Base-by-base conservation (phyloP, 1,140 invertebrate genomes). In the Paralvinella palmiformis region DNA sequence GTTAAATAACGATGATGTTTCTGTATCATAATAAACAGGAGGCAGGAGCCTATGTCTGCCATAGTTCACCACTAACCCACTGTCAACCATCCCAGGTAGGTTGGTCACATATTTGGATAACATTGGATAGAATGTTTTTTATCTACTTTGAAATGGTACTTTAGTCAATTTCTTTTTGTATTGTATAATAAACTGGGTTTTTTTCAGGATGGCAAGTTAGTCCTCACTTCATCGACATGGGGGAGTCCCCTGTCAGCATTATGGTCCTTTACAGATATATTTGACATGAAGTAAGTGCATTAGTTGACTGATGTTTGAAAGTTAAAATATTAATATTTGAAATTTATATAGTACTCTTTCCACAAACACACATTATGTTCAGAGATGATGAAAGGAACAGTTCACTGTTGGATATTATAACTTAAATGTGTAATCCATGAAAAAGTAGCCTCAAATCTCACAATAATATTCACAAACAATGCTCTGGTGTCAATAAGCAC, bases 191-290 rank as follows among this genome's bases (percentile, higher is more conserved):
- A n/a, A n/a, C n/a, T n/a, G n/a, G n/a, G n/a, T 56, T 37, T 69
- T 13, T 63, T 68, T 15, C 78, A 88, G 74, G 87, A 88, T 68
- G 91, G 91, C 0, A 84, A 87, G 44, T 77, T 96, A 1, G 73
- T 98, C 0, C 76, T 98, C 7, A 95, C 93, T 0, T 93, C 92
- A 0, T 89, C 89, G 2, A 85, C 88, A 0, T 94, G 91, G 85
- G 86, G 91, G 69, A 79, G 84, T 27, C 91, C 91, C 2, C 83
- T 91, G 41, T 94, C 91, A 2, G 87, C 88, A 17, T 79, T 98
- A 0, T 98, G 94, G 94, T 87, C 85, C 53, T 86, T 94, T 71
- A 78, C 77, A 79, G 59, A 82, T 76, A 64, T 86, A 85, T 91
- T 91, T 69, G 87, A 89, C 63, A 84, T 88, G 69, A 88, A 86